Evolutionary conservation across 2,888 invertebrate species (phyloP).

Genomic region (Latheticus oryzae): DNA sequence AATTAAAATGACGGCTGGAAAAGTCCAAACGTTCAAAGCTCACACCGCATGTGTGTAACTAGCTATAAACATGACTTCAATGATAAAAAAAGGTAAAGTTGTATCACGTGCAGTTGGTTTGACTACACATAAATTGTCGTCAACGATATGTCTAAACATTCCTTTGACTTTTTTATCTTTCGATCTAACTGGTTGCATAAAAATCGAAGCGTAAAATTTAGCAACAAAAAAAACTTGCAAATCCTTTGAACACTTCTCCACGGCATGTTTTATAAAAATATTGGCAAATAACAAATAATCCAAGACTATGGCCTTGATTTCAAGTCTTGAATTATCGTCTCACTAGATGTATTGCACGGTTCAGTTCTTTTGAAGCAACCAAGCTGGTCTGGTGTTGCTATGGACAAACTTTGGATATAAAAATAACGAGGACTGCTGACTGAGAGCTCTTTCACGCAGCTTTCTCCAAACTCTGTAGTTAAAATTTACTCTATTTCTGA

Average conservation of each 20-base stretch:
- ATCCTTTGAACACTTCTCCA: constrained; percentile 6
- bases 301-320: constrained; percentile 26
- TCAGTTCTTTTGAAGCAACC: constrained; percentile 30
- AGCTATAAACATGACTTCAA: background rate
- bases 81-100: constrained; percentile 3
- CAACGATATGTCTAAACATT: too few relatives aligned
- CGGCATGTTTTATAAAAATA: constrained; percentile 17
- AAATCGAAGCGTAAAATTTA: constrained; percentile 5
- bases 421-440: too few relatives aligned
- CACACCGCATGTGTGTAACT: constrained; percentile 1
- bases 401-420: too few relatives aligned
- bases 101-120: constrained; percentile 16
- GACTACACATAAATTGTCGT: constrained; percentile 15
- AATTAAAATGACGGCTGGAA: constrained; percentile 13
- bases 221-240: constrained; percentile 5
- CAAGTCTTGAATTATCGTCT: constrained; percentile 28
- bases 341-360: constrained; percentile 32
- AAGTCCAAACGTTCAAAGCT: constrained; percentile 17
- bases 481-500: too few relatives aligned
- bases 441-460: too few relatives aligned
- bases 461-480: too few relatives aligned
- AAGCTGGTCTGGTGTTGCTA: constrained; percentile 16
- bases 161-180: too few relatives aligned
- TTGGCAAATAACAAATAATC: constrained; percentile 6
- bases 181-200: constrained; percentile 23